phyloP scores from a whole-genome alignment of 2,888 invertebrate genomes.

The Cybosia mesomella region DNA sequence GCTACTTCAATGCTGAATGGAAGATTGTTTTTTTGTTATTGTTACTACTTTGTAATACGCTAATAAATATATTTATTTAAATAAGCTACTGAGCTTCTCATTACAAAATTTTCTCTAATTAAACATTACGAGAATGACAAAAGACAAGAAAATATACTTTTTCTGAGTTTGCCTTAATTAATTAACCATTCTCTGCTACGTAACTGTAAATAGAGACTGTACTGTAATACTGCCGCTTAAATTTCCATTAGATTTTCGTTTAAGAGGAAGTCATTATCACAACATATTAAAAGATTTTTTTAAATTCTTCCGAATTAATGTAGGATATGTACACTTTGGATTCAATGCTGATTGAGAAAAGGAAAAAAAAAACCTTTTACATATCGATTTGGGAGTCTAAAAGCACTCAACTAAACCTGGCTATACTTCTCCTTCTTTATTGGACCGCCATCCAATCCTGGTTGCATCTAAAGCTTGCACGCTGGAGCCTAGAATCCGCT shows the following conservation, averaged over 20 bases:
- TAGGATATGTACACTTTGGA: not conserved
- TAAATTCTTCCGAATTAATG: not conserved
- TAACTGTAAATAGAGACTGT: conserved; percentile 29
- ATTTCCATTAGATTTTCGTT: conserved; percentile 33
- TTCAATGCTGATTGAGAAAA: too few relatives aligned
- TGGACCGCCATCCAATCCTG: too few relatives aligned
- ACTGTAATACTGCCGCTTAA: conserved; percentile 26
- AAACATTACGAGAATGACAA: not conserved
- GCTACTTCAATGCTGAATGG: conserved; percentile 22
- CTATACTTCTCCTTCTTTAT: too few relatives aligned
- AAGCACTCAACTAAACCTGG: too few relatives aligned
- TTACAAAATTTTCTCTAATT: not conserved
- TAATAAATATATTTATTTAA: conserved; percentile 54
- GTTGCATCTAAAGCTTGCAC: too few relatives aligned
- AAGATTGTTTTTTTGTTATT: conserved; percentile 66
- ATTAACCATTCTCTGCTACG: conserved; percentile 24
- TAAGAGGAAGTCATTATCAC: conserved; percentile 13
- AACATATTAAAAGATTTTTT: not conserved
- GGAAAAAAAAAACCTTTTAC: too few relatives aligned
- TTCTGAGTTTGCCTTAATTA: conserved; percentile 22
- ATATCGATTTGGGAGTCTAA: too few relatives aligned
- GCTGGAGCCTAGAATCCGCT: too few relatives aligned
- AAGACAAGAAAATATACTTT: conserved; percentile 18
- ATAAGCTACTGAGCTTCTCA: conserved; percentile 13
- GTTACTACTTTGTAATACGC: conserved; percentile 74